Conservation (phyloP, 2,797 vertebrate genomes). For the Lagocephalus sceleratus region DNA sequence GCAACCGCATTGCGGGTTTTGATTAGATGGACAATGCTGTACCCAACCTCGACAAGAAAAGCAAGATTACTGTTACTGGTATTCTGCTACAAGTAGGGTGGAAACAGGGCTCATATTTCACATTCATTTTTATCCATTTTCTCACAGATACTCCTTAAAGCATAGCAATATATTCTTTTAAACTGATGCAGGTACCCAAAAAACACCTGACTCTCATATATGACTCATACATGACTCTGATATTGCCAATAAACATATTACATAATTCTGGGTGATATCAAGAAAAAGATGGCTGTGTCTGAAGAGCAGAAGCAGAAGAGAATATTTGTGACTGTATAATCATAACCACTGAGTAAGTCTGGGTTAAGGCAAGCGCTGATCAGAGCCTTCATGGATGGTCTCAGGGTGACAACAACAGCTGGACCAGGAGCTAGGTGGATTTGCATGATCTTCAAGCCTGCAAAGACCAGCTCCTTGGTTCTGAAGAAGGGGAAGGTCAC, state of each 20-base stretch:
- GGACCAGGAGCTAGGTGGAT: neutral
- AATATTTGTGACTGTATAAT: too few species aligned
- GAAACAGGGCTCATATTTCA: slow-evolving; percentile 4
- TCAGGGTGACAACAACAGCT: neutral
- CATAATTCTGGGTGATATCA: too few species aligned
- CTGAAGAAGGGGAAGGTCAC: neutral
- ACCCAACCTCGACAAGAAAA: slow-evolving; percentile 26
- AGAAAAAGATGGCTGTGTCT: too few species aligned
- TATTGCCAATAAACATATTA: too few species aligned
- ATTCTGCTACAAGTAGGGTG: neutral
- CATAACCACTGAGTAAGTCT: neutral
- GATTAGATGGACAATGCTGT: slow-evolving; percentile 7
- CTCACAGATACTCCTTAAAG: too few species aligned
- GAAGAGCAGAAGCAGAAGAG: too few species aligned
- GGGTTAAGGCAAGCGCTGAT: neutral
- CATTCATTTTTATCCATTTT: slow-evolving; percentile 6
- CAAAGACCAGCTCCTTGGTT: slow-evolving; percentile 1
- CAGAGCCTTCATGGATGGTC: slow-evolving; percentile 1
- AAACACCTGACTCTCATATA: too few species aligned
- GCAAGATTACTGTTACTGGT: slow-evolving; percentile 3
- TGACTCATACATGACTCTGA: too few species aligned
- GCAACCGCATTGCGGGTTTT: slow-evolving; percentile 19
- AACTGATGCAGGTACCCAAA: neutral
- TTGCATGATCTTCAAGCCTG: neutral
- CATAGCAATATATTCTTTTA: neutral